Conservation (phyloP, 2,113 vertebrate species). For the Phrynosoma blainvillii region DNA sequence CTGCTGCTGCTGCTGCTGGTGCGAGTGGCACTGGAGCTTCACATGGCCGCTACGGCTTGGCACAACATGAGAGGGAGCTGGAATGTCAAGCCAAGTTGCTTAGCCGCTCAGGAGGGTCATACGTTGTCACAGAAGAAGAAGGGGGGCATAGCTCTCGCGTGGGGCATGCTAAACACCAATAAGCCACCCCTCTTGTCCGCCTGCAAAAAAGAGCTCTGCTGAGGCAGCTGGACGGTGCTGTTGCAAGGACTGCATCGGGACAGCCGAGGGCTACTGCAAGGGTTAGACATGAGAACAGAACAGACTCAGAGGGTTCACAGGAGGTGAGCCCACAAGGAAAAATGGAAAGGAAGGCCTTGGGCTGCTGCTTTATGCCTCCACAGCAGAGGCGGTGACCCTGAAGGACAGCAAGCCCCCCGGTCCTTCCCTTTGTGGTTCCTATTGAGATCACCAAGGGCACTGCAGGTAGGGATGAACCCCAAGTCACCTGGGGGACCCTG, state of each 20-base stretch:
- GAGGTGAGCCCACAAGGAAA: neutral
- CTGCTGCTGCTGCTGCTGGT: neutral
- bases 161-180: neutral
- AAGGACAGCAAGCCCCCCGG: no score
- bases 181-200: neutral
- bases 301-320: neutral
- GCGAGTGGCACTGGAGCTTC: conserved; percentile 41
- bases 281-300: neutral
- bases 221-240: neutral
- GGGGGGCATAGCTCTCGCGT: neutral
- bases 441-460: neutral
- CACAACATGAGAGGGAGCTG: conserved; percentile 1
- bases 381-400: no score
- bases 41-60: conserved; percentile 20
- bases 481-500: neutral
- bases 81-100: conserved; percentile 53
- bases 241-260: neutral
- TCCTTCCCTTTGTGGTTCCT: no score
- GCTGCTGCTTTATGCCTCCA: no score
- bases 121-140: neutral
- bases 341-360: neutral
- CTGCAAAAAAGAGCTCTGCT: neutral
- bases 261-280: no score
- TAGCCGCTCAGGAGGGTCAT: conserved; percentile 40
- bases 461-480: no score